Evolutionary conservation across 1,140 invertebrate species (phyloP), one percentile per base, ranked within the genome.

Genomic region (Solenopsis fugax): DNA sequence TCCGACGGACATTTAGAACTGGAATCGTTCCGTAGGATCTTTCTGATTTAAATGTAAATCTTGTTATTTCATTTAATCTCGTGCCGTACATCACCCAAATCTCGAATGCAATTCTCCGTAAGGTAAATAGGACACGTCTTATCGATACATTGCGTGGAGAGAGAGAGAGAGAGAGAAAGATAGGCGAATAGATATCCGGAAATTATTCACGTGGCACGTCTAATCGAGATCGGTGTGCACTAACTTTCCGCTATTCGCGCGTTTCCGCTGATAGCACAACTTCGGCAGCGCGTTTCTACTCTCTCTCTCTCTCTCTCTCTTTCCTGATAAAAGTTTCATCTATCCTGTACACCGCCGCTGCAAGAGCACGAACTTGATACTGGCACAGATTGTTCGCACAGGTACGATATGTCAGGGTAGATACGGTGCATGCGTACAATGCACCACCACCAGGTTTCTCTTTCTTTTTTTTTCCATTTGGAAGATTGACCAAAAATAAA

Each of bases 151-250:
- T 18, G n/a, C 37, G 37, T 34, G 9, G 37, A 56, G 29, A 29
- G 29, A 29, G 29, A 29, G 29, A 29, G 29, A 29, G 29, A 29
- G 29, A 9, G 37, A 56, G n/a, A 41, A 62, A 48, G 45, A 67
- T 41, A 34, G 9, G 10, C 0, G 18, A 6, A 37, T n/a, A 54
- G 75, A 45, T 48, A 13, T n/a, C 21, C 50, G 64, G 52, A 81
- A 81, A 81, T 81, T 81, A 81, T 69, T 81, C 50, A 56, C 37
- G 64, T 69, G 77, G n/a, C 62, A 80, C 48, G 21, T 81, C 50
- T 80, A 80, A 80, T 80, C 62, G 62, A 67, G 62, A 67, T 80
- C 62, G 77, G 34, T 69, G 34, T 21, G 50, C 52, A 9, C 62
- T 50, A 80, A 80, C 62, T 80, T 78, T 65, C 13, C 77, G 48